These are phyloP conservation scores for Montipora foliosa DNA, from an alignment of 64 coral and sea anemone genomes.

Conservation along the genomic window DNA sequence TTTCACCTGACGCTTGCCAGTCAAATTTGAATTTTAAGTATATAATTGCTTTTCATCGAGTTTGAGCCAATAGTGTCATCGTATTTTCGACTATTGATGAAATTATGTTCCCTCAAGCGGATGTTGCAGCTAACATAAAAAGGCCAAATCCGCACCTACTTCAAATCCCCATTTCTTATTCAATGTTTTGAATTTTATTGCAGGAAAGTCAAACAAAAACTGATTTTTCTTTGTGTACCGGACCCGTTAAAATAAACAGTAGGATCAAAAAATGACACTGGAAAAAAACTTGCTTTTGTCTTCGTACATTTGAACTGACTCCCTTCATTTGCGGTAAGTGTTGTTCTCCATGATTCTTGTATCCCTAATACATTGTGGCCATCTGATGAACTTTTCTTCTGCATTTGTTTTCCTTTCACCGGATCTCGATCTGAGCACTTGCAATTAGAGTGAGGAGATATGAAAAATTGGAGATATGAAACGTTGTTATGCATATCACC, in stretches of 20 bases:
- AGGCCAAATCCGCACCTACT: background rate
- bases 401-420: background rate
- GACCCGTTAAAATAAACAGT: background rate
- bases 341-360: too few species aligned
- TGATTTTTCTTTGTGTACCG: background rate
- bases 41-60: background rate
- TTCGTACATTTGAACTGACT: too few species aligned
- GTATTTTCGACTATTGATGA: conserved; percentile 1
- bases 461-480: background rate
- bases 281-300: too few species aligned
- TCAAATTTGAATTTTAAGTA: background rate
- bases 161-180: background rate
- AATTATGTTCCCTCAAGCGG: background rate
- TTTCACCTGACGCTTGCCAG: background rate
- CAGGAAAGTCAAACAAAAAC: too few species aligned
- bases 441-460: background rate
- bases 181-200: too few species aligned
- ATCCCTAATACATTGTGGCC: background rate
- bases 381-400: background rate
- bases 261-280: background rate
- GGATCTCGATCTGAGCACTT: background rate
- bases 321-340: too few species aligned
- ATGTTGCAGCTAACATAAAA: background rate
- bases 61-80: background rate
- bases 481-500: background rate